phyloP scores from a whole-genome alignment of 2,888 invertebrate genomes.

The Dendrolimus pini region DNA sequence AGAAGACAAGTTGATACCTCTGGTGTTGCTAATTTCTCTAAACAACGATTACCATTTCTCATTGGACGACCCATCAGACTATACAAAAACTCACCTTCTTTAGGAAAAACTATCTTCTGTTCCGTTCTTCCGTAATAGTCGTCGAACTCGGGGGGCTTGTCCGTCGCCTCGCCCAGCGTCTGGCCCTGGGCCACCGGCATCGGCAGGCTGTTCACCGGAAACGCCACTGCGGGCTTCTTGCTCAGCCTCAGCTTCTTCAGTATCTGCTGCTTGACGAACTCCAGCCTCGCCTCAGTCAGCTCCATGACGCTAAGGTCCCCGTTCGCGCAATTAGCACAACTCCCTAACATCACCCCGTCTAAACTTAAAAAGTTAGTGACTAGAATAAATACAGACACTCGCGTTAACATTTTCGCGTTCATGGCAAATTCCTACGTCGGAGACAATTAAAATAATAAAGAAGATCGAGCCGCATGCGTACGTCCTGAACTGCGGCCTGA shows the following conservation, averaged over 20 bases:
- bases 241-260: constrained; percentile 86
- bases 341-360: constrained; percentile 43
- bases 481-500: constrained; percentile 24
- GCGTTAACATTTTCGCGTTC: constrained; percentile 27
- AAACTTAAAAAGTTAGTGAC: constrained; percentile 47
- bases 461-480: constrained; percentile 58
- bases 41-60: too few species aligned
- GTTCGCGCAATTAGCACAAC: constrained; percentile 57
- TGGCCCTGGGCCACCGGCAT: constrained; percentile 86
- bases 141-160: constrained; percentile 79
- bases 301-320: constrained; percentile 70
- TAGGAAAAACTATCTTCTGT: constrained; percentile 88
- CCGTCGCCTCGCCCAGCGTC: constrained; percentile 74
- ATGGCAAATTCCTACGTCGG: constrained; percentile 43
- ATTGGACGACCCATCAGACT: too few species aligned
- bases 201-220: constrained; percentile 80
- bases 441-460: constrained; percentile 53
- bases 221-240: constrained; percentile 81
- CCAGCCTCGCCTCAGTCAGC: constrained; percentile 82
- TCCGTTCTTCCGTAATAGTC: constrained; percentile 91
- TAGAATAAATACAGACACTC: constrained; percentile 46
- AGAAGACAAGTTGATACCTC: too few species aligned
- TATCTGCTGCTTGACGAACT: constrained; percentile 90
- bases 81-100: constrained; percentile 77
- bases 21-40: too few species aligned